These are phyloP conservation scores for Spondyliosoma cantharus DNA, from an alignment of 2,797 vertebrate genomes.

Conservation along the genomic window DNA sequence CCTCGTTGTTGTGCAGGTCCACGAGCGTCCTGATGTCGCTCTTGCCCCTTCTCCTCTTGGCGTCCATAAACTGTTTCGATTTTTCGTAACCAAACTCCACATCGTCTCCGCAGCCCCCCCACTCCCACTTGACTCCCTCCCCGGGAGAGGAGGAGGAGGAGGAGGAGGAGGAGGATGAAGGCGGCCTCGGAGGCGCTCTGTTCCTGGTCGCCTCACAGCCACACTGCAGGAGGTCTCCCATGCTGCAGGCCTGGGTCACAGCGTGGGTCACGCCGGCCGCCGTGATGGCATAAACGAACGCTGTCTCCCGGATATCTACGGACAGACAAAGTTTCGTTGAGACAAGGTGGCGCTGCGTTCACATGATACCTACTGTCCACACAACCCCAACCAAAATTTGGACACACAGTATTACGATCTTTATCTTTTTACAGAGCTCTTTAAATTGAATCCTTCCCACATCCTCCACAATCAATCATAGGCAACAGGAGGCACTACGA, in stretches of 20 bases:
- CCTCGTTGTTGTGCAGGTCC: constrained; percentile 98
- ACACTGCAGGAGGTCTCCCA: constrained; percentile 97
- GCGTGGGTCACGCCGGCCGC: constrained; percentile 95
- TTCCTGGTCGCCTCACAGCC: constrained; percentile 93
- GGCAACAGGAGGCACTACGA: neutral
- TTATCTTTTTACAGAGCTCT: neutral
- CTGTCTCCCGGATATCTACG: constrained; percentile 96
- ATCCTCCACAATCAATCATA: neutral
- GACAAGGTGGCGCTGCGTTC: neutral
- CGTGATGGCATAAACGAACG: constrained; percentile 96
- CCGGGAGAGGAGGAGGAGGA: constrained; percentile 55
- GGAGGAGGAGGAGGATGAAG: constrained; percentile 37
- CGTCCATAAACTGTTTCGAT: constrained; percentile 98
- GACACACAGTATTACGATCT: constrained; percentile 6
- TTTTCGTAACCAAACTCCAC: constrained; percentile 98
- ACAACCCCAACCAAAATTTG: neutral
- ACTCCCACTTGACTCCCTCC: constrained; percentile 94
- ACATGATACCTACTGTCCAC: neutral
- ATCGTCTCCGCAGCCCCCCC: constrained; percentile 97
- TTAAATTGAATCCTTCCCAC: neutral
- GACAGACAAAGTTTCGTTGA: no score
- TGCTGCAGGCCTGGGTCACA: constrained; percentile 98
- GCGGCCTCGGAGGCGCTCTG: constrained; percentile 85
- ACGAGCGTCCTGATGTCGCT: constrained; percentile 96
- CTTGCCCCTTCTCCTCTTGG: constrained; percentile 92